Evolutionary conservation across 2,797 vertebrate genomes (phyloP).

Genomic region (Parambassis ranga): DNA sequence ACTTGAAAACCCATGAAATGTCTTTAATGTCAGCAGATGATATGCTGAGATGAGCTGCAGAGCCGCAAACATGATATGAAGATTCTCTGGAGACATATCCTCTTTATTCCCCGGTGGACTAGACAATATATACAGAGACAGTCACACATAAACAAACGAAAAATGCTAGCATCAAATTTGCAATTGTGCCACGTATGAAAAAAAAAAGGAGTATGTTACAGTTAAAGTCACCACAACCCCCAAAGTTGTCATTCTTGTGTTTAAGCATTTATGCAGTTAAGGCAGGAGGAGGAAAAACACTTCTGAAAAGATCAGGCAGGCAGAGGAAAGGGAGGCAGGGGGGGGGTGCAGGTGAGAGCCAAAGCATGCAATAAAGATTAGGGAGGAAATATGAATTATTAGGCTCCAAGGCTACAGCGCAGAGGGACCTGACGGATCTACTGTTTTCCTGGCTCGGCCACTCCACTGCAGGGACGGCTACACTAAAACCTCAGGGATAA

Average conservation of each 20-base stretch:
- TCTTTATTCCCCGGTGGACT: conserved; percentile 34
- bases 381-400: conserved; percentile 46
- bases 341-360: conserved; percentile 39
- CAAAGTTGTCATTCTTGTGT: conserved; percentile 22
- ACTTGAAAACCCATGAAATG: too few species aligned
- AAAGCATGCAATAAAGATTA: conserved; percentile 62
- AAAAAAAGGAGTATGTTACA: background rate
- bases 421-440: conserved; percentile 31
- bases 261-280: conserved; percentile 32
- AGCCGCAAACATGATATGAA: background rate
- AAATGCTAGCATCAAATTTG: conserved; percentile 5
- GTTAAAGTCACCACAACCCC: background rate
- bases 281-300: background rate
- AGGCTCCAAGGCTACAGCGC: conserved; percentile 24
- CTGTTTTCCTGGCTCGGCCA: conserved; percentile 16
- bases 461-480: conserved; percentile 17
- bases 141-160: background rate
- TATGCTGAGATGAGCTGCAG: conserved; percentile 2
- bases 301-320: conserved; percentile 11
- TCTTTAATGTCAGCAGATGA: conserved; percentile 26
- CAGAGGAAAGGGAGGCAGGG: background rate
- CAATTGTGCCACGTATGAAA: conserved; percentile 8
- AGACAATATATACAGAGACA: background rate
- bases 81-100: conserved; percentile 41
- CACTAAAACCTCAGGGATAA: conserved; percentile 38